Evolutionary conservation across 2,888 invertebrate genomes (phyloP), one percentile per base, ranked within the genome.

Genomic region (Parnassius smintheus): DNA sequence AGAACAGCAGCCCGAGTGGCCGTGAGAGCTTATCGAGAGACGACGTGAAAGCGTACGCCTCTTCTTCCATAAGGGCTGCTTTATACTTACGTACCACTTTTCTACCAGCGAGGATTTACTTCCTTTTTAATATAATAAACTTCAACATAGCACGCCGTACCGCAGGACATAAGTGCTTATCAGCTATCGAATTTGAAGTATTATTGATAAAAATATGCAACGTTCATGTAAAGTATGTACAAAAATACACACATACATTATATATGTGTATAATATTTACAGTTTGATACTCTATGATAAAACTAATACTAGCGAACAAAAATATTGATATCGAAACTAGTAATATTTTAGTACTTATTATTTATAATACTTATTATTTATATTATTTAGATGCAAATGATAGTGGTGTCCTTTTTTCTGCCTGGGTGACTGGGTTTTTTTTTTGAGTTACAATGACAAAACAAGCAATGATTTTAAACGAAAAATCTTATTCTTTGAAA

Each of bases 61-160:
- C 85, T 81, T 81, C 80, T 81, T 72, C 79, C 75, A 77, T 82
- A 80, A 85, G 83, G 81, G 84, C 78, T 80, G 80, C 88, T 88
- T 91, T 90, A 88, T 86, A 77, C 77, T 75, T 74, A 67, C 77
- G 78, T 79, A 81, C 79, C 82, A 83, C 87, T 88, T 83, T 70
- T 70, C 70, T 35, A 72, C 68, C 71, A 68, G 72, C 64, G 72
- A 81, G 77, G 80, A 81, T 75, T 75, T 71, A 75, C 72, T 76
- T 76, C 72, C 77, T 79, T 76, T 75, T 76, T 77, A 80, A 71
- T 69, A 70, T 76, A 73, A 79, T 77, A 72, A 74, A 74, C 71
- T 49, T 25, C 60, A 45, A 46, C 45, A 56, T 25, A 13, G 9
- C 49, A 61, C 56, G 46, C 18, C 52, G 56, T 56, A 52, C 35